Evolutionary conservation across 1,140 invertebrate species (phyloP).

Genomic region (Ptiloglossa arizonensis): DNA sequence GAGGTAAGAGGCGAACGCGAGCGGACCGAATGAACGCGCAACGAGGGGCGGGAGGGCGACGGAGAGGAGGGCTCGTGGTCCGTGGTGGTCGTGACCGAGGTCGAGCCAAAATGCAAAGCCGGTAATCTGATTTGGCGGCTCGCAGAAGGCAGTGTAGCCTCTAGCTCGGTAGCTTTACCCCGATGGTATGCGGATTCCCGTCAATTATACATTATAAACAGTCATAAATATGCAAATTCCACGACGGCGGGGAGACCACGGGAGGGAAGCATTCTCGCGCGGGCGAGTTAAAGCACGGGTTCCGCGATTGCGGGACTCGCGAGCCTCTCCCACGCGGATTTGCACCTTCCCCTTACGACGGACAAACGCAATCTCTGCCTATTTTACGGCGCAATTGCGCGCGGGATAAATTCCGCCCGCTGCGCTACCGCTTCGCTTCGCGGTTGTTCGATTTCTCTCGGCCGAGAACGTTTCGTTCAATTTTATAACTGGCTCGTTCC

Average conservation of each 20-base stretch:
- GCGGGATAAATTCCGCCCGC: conserved; percentile 4
- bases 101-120: conserved; percentile 70
- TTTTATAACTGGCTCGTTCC: not conserved
- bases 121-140: conserved; percentile 70
- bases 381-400: conserved; percentile 45
- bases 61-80: conserved; percentile 3
- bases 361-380: conserved; percentile 42
- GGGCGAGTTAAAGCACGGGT: conserved; percentile 52
- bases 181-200: conserved; percentile 64
- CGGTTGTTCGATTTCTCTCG: not conserved
- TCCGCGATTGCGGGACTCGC: conserved; percentile 37
- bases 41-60: not conserved
- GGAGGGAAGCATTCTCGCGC: conserved; percentile 25
- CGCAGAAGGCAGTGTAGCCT: conserved; percentile 54
- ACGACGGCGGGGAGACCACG: conserved; percentile 1
- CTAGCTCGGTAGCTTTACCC: conserved; percentile 47
- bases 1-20: not conserved
- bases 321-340: conserved; percentile 63
- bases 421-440: not conserved
- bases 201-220: conserved; percentile 74
- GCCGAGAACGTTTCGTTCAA: not conserved
- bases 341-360: conserved; percentile 57
- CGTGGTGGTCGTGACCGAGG: conserved; percentile 43
- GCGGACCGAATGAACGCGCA: conserved; percentile 8
- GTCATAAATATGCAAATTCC: conserved; percentile 71